A percentile compares a stretch with the other conserved stretches of the same genome.
These are phyloP conservation scores for Eilema caniola DNA, from an alignment of 2,888 invertebrate genomes.

Conservation along the genomic window DNA sequence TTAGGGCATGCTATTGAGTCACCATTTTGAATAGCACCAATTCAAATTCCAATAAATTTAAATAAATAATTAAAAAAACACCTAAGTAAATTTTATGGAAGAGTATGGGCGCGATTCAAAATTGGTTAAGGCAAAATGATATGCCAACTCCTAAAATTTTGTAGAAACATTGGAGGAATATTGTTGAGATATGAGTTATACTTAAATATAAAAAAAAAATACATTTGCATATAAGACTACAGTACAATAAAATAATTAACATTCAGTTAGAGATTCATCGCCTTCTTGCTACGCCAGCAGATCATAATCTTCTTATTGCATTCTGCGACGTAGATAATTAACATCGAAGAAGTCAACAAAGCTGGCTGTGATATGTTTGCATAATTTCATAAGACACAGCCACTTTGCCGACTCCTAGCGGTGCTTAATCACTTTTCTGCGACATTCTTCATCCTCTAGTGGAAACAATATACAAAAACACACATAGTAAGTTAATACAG, in stretches of 20 bases:
- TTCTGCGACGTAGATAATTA: conserved; percentile 24
- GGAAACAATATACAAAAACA: background rate
- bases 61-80: too few relatives aligned
- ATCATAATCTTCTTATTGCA: conserved; percentile 7
- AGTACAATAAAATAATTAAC: too few relatives aligned
- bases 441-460: background rate
- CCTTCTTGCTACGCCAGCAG: background rate
- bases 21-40: background rate
- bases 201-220: background rate
- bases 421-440: conserved; percentile 22
- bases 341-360: conserved; percentile 70
- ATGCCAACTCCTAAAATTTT: too few relatives aligned
- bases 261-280: background rate
- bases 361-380: conserved; percentile 98
- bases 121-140: too few relatives aligned
- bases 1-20: too few relatives aligned
- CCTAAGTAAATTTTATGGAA: too few relatives aligned
- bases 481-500: conserved; percentile 1
- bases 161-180: background rate
- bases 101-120: background rate
- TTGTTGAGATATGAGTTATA: background rate
- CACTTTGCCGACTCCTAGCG: conserved; percentile 90
- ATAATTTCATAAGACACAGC: conserved; percentile 91
- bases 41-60: background rate
- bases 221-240: background rate